phyloP scores from a whole-genome alignment of 2,797 vertebrate species.

The Rhinella marina region DNA sequence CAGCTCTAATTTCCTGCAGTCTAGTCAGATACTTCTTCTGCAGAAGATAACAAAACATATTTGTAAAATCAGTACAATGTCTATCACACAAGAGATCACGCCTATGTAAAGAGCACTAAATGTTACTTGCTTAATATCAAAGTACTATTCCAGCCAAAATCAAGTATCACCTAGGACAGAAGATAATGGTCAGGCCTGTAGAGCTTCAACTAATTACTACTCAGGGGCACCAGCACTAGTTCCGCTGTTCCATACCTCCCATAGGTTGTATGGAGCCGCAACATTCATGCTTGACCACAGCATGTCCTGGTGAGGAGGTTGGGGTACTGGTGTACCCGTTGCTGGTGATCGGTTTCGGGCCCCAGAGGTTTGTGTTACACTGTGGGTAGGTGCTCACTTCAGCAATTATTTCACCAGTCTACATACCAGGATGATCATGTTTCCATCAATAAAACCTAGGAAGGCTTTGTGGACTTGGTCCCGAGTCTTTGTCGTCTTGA shows the following conservation, averaged over 20 bases:
- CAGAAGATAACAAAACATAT: constrained; percentile 1
- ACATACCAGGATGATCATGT: constrained; percentile 85
- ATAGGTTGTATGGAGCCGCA: not conserved
- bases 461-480: constrained; percentile 90
- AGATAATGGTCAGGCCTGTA: too few relatives aligned
- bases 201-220: not conserved
- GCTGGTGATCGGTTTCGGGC: not conserved
- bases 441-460: constrained; percentile 86
- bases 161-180: not conserved
- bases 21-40: constrained; percentile 89
- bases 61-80: too few relatives aligned
- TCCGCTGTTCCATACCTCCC: not conserved
- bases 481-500: constrained; percentile 91
- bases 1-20: constrained; percentile 85
- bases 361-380: not conserved
- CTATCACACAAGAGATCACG: not conserved
- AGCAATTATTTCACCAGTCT: not conserved
- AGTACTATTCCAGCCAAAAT: not conserved
- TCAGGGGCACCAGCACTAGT: not conserved
- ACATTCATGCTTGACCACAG: not conserved
- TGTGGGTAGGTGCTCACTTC: not conserved
- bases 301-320: not conserved
- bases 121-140: not conserved
- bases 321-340: not conserved
- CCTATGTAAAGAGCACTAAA: not conserved